Conservation (phyloP, 2,113 vertebrate species). For the Erpornis zantholeuca region DNA sequence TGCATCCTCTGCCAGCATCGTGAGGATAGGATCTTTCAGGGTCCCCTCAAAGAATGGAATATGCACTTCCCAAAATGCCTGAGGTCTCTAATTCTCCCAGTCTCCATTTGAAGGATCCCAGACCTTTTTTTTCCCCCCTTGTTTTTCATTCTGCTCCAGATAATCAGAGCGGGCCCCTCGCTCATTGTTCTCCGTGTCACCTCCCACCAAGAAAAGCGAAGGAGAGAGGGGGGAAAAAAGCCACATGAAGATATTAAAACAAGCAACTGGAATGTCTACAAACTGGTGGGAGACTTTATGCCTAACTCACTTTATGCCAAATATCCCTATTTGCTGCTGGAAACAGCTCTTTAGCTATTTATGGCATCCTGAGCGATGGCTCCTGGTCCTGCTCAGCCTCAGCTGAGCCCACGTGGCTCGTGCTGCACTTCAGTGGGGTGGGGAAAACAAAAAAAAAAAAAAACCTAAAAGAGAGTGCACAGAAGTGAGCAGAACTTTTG, state of each 20-base stretch:
- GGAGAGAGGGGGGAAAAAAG: neutral
- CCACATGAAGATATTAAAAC: conserved; percentile 44
- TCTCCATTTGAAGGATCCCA: neutral
- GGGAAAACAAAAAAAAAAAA: no score
- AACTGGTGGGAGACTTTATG: neutral
- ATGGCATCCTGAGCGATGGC: neutral
- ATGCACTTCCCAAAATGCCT: neutral
- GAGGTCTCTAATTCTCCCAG: neutral
- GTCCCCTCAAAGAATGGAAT: neutral
- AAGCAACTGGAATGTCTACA: conserved; percentile 29
- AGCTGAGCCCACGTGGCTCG: neutral
- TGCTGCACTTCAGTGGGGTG: neutral
- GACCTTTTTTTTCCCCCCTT: accelerated
- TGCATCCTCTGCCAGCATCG: neutral
- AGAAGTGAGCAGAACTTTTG: neutral
- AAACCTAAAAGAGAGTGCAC: neutral
- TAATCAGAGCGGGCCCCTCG: neutral
- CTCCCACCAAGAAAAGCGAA: conserved; percentile 26
- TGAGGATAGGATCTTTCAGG: neutral
- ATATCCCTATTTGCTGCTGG: neutral
- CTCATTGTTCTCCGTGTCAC: conserved; percentile 11
- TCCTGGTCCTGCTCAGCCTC: neutral
- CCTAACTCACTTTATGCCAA: neutral
- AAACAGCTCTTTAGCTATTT: neutral
- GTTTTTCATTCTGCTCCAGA: neutral